phyloP scores from a whole-genome alignment of 1,140 invertebrate genomes.

The Cecropterus lyciades region DNA sequence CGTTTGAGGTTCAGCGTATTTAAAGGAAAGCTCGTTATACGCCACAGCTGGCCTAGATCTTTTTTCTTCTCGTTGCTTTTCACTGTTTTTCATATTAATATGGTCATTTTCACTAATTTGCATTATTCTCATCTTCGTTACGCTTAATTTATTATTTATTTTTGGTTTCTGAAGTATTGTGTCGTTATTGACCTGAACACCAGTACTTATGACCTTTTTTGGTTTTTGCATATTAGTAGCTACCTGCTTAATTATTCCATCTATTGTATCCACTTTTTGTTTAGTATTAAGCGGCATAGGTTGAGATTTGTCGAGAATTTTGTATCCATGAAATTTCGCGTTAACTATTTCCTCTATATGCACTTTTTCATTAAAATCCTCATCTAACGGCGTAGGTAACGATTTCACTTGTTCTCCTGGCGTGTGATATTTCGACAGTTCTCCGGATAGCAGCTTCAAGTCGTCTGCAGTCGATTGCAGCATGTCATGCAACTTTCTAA shows the following conservation, averaged over 20 bases:
- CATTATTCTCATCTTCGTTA: conserved; percentile 59
- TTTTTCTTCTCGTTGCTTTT: conserved; percentile 46
- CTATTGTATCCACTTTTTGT: conserved; percentile 36
- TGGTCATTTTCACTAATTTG: conserved; percentile 52
- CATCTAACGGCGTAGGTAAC: conserved; percentile 69
- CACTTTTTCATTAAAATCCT: conserved; percentile 79
- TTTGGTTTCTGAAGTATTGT: conserved; percentile 42
- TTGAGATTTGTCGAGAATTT: conserved; percentile 57
- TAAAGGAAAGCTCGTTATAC: conserved; percentile 65
- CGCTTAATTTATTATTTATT: conserved; percentile 55
- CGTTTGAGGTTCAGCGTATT: conserved; percentile 55
- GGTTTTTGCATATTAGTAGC: conserved; percentile 36
- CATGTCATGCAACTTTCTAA: conserved; percentile 75
- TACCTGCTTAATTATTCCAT: conserved; percentile 40
- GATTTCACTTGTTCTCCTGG: conserved; percentile 61
- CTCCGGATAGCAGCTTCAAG: conserved; percentile 71
- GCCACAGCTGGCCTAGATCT: conserved; percentile 47
- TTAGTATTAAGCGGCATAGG: conserved; percentile 23
- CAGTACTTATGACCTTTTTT: conserved; percentile 48
- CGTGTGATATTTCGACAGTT: conserved; percentile 62
- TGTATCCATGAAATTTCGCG: conserved; percentile 77
- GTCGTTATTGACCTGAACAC: conserved; percentile 48
- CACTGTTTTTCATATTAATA: conserved; percentile 32
- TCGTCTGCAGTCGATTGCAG: conserved; percentile 78
- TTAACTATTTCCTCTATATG: conserved; percentile 79